Percentiles rank a stretch among this genome's conserved stretches.
Evolutionary conservation across 2,113 vertebrate genomes (phyloP).

Genomic region (Indri indri): DNA sequence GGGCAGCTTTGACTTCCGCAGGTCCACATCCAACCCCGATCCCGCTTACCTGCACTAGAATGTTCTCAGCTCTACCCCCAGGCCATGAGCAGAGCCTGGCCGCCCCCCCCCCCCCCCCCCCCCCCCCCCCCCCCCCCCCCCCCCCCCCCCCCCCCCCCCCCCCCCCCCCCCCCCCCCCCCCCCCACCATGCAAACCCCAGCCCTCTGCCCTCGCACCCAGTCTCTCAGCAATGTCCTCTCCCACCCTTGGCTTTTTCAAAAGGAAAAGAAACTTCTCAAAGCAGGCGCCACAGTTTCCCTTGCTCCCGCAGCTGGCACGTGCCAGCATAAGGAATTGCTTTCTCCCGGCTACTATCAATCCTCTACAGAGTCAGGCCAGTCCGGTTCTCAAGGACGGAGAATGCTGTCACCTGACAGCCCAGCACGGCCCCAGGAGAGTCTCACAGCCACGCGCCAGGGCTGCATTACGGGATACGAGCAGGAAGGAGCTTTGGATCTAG

Average conservation of each 20-base stretch:
- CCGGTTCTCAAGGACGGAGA: background rate
- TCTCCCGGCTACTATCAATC: background rate
- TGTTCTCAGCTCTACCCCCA: background rate
- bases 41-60: background rate
- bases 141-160: no score
- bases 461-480: fast-evolving
- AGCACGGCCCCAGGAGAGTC: background rate
- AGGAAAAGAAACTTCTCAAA: background rate
- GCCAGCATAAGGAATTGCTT: background rate
- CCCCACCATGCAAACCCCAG: background rate
- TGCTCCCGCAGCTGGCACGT: fast-evolving
- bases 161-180: no score
- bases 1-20: background rate
- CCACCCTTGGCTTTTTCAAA: background rate
- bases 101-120: no score
- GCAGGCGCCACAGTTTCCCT: background rate
- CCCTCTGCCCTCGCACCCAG: background rate
- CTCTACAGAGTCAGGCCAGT: background rate
- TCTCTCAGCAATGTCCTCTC: background rate
- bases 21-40: background rate
- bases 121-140: no score
- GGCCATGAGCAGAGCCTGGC: background rate
- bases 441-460: background rate
- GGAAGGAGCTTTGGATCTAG: background rate
- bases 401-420: background rate